Base-by-base conservation (phyloP, 2,888 invertebrate genomes). In the Sycophila texana region DNA sequence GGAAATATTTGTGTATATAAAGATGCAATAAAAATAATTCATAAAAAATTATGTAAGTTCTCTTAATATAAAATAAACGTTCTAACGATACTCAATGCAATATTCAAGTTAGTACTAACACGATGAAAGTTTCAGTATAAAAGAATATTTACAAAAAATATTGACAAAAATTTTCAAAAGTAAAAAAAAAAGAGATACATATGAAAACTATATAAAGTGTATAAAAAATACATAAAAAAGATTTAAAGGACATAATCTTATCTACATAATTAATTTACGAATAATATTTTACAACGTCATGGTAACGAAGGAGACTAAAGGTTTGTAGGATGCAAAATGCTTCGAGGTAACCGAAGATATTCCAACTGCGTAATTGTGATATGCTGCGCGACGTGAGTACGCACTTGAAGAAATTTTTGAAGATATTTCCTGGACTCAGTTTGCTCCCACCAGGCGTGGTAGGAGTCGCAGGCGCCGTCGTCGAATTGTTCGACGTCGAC, bases 351-450 rank as follows among this genome's bases (percentile, higher is more conserved):
- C 18, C 20, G 60, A 14, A 68, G 22, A 61, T 18, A 67, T 81
- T 81, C 75, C 81, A 81, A 79, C 81, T 81, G 73, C 55, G 75
- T 63, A 88, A 79, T 82, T 86, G 84, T 85, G 86, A 84, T 82
- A 84, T 81, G 84, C 83, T 84, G 85, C 86, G 85, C 85, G 83
- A 71, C 72, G 82, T 84, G 81, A 83, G 91, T 92, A 92, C 92
- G 94, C 96, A 97, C 97, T 97, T 97, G 95, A 97, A 97, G 93
- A 97, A 97, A 93, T 97, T 97, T 94, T 97, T 97, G 94, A 97
- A 96, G 92, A 97, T 96, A 93, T 95, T 95, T 90, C 95, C 95
- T 79, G 96, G 95, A 87, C 96, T 96, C 89, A 96, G 94, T 92
- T 96, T 95, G 91, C 92, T 93, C 85, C 91, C 91, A 85, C 91